A percentile compares a stretch with the other conserved stretches of the same genome.
phyloP scores from a whole-genome alignment of 2,113 vertebrate species.

The Bagarius yarrelli region DNA sequence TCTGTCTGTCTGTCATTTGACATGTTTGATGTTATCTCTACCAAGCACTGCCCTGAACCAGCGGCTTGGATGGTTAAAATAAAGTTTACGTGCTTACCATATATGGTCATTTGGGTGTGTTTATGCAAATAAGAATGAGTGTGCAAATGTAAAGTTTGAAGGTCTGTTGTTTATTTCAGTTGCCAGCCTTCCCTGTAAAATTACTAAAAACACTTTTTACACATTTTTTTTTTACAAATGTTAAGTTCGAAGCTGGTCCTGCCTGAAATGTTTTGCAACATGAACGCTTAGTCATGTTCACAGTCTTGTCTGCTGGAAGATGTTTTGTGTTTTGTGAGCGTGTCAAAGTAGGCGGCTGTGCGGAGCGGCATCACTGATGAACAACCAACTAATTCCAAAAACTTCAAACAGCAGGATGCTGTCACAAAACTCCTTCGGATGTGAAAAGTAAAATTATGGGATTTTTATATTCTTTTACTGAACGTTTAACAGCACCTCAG shows the following conservation, averaged over 20 bases:
- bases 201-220: too few species aligned
- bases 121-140: neutral
- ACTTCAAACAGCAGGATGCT: conserved; percentile 4
- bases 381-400: neutral
- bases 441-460: conserved; percentile 7
- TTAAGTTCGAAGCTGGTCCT: neutral
- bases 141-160: too few species aligned
- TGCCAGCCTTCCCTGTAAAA: too few species aligned
- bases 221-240: neutral
- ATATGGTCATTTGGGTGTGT: neutral
- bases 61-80: neutral
- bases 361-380: neutral
- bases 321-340: neutral
- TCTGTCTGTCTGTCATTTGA: neutral
- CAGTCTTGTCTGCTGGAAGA: neutral
- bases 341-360: conserved; percentile 10
- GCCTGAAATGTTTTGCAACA: neutral
- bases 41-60: neutral
- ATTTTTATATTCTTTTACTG: conserved; percentile 20
- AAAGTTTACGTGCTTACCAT: neutral
- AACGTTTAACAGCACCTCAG: conserved; percentile 15
- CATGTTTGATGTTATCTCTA: neutral
- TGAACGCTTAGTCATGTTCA: neutral
- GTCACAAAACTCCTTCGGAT: conserved; percentile 6
- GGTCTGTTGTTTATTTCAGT: too few species aligned